Base-by-base conservation (phyloP, 2,888 invertebrate genomes). In the Epirrhoe tristata region DNA sequence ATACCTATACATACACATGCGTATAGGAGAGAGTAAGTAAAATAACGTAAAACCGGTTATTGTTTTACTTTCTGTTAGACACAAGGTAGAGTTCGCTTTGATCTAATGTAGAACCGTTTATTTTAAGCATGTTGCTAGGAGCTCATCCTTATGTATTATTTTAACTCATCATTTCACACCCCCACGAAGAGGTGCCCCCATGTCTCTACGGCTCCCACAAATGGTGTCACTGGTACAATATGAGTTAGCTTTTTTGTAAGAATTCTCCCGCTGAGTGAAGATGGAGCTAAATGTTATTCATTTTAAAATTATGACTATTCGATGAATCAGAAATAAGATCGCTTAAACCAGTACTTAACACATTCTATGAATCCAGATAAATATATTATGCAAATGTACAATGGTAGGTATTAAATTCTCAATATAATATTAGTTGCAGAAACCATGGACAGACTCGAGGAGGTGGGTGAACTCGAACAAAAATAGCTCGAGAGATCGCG, bases 401-500 rank as follows among this genome's bases (percentile, higher is more conserved):
- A 61, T 50, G 58, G 59, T 48, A 52, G 58, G 59, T 48, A 50
- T 12, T 55, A 48, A 65, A 69, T 65, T 52, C 53, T 58, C 54
- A 60, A 58, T 24, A 57, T 67, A 58, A 66, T 55, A 58, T 69
- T 67, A 66, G 61, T 72, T 82, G 85, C 84, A 85, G 85, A 87
- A 88, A 86, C 81, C 81, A 80, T 81, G 79, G 77, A 76, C 80
- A 77, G 73, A 76, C 75, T 76, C 72, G 84, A 84, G 91, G 84
- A 84, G 91, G 90, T 91, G 80, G 86, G 79, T 90, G 90, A 92
- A 91, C 92, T 82, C 82, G 56, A 80, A 84, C 86, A 80, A 78
- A 90, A 91, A 91, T 91, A 91, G 84, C 83, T 77, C 77, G 71
- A 81, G 77, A 81, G 82, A 82, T 82, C 77, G 79, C 75, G 79